Evolutionary conservation across 2,797 vertebrate genomes (phyloP), one percentile per base, ranked within the genome.

Genomic region (Hydrolagus colliei): DNA sequence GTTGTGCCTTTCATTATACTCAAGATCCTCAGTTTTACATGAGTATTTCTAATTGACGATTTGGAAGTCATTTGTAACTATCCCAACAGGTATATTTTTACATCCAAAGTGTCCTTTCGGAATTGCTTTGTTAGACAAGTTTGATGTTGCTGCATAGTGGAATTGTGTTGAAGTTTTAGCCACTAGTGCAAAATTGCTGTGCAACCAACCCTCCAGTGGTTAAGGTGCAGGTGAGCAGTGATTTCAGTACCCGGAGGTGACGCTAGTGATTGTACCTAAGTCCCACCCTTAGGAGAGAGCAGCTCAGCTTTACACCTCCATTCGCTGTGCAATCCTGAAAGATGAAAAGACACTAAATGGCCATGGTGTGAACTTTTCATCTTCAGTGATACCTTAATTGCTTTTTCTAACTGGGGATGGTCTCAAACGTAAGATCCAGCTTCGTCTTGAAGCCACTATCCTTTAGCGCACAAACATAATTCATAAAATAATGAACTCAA

Each of bases 381-480:
- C 32, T 18, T 4, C 18, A 71, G 4, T 10, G 5, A 68, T 84
- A 16, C 14, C 68, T 71, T 18, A 11, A 20, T 71, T 8, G 7
- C 41, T 59, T 41, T 68, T 68, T 52, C 68, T 84, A 68, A 18
- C 16, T 16, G 41, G 16, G 16, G 62, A 62, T 32, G 13, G 14
- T 63, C 16, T 65, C 32, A 13, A 84, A 84, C 16, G 67, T 84
- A 16, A 11, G 16, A 8, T 84, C 16, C 65, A 71, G 11, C 32
- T 84, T 71, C 68, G 18, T 35, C 14, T 84, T 41, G 41, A 71
- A 84, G 68, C 65, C 32, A 80, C 62, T 67, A 22, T n/a, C 65
- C 20, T 68, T 68, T 84, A 12, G 18, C 79, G 68, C 12, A 41
- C 10, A 84, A 82, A 71, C 16, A 84, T 84, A 82, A 20, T 41